phyloP scores from a whole-genome alignment of 1,140 invertebrate species.

The Lutraria rhynchaena region DNA sequence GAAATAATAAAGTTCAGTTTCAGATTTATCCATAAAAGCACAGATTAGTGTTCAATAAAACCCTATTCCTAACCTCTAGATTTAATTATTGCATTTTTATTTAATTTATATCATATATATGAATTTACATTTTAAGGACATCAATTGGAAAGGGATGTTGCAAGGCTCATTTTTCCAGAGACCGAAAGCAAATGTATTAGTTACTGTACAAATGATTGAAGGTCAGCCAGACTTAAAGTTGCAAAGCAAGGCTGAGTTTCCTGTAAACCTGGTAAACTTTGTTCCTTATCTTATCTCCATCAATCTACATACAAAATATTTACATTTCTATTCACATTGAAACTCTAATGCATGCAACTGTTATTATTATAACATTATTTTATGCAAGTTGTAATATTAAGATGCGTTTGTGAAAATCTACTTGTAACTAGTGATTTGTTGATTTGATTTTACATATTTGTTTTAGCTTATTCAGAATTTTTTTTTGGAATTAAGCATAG shows the following conservation, averaged over 20 bases:
- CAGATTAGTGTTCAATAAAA: too few species aligned
- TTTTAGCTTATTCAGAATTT: too few species aligned
- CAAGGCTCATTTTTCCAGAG: conserved; percentile 89
- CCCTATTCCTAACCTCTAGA: too few species aligned
- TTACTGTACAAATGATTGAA: conserved; percentile 86
- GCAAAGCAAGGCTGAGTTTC: conserved; percentile 70
- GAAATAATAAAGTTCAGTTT: too few species aligned
- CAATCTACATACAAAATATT: too few species aligned
- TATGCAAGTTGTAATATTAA: background rate
- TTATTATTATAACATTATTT: background rate
- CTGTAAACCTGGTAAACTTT: conserved; percentile 68
- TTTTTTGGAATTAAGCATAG: too few species aligned
- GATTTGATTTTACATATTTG: too few species aligned
- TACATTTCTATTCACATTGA: background rate
- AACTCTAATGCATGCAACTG: background rate
- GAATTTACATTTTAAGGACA: conserved; percentile 85
- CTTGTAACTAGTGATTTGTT: too few species aligned
- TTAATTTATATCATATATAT: too few species aligned
- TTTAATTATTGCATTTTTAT: too few species aligned
- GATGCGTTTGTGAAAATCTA: too few species aligned
- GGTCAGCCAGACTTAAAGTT: conserved; percentile 61
- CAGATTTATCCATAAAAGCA: too few species aligned
- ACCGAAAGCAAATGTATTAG: conserved; percentile 89
- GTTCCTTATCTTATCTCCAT: background rate
- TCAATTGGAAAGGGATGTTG: conserved; percentile 88